Conservation (phyloP, 2,113 vertebrate genomes). For the Gobio gobio region DNA sequence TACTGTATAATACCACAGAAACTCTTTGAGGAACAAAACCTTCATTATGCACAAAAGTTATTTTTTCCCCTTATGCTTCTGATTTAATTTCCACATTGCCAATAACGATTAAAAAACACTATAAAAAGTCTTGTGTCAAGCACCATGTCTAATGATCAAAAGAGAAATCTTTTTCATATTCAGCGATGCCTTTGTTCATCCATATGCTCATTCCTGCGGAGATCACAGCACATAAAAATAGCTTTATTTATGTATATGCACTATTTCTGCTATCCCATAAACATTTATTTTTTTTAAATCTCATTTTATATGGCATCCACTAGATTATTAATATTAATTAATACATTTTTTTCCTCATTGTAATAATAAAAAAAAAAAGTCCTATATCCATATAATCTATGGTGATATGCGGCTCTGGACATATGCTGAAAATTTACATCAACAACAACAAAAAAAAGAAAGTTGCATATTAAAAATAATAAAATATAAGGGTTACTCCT, state of each 20-base stretch:
- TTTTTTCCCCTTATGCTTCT: slow-evolving; percentile 48
- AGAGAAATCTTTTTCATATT: background rate
- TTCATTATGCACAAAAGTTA: slow-evolving; percentile 70
- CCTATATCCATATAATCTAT: background rate
- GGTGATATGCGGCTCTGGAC: background rate
- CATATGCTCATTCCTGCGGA: background rate
- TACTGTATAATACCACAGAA: slow-evolving; percentile 71
- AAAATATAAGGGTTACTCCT: background rate
- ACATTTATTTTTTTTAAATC: background rate
- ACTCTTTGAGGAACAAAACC: slow-evolving; percentile 66
- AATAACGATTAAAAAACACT: background rate
- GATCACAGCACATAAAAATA: background rate
- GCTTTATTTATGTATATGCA: background rate
- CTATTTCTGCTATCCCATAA: background rate
- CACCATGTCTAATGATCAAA: slow-evolving; percentile 55
- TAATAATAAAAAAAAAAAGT: background rate
- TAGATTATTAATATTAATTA: background rate
- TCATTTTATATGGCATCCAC: background rate
- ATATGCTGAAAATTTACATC: background rate
- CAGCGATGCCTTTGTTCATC: background rate
- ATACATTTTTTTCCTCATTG: background rate
- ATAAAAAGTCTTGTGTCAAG: slow-evolving; percentile 52
- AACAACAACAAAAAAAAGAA: too few relatives aligned
- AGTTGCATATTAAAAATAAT: background rate
- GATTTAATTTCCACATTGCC: slow-evolving; percentile 28